A percentile compares a stretch with the other conserved stretches of the same genome.
phyloP scores from a whole-genome alignment of 92 coral and sea anemone genomes.

The Bergia sp. region DNA sequence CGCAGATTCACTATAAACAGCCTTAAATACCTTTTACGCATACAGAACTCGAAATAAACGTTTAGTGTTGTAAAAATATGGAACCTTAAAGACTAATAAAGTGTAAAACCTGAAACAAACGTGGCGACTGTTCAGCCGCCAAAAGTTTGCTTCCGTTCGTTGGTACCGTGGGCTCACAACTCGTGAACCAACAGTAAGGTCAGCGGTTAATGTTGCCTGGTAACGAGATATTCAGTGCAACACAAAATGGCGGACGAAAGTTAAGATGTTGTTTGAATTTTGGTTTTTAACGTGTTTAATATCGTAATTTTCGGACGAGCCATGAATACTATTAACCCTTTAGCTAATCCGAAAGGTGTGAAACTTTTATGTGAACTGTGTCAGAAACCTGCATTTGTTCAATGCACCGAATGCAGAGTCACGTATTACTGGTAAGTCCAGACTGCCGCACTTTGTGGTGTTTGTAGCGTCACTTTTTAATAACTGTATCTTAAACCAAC shows the following conservation, averaged over 20 bases:
- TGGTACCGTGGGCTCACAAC: slow-evolving; percentile 5
- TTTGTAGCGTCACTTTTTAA: too few relatives aligned
- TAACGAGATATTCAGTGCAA: slow-evolving; percentile 6
- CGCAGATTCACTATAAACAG: background rate
- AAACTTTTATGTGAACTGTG: slow-evolving; percentile 94
- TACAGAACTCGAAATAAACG: background rate
- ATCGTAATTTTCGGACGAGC: background rate
- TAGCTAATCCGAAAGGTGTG: slow-evolving; percentile 96
- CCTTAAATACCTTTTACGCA: background rate
- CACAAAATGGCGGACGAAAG: slow-evolving; percentile 29
- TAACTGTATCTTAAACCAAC: too few relatives aligned
- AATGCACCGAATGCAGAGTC: slow-evolving; percentile 93
- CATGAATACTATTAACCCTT: slow-evolving; percentile 92
- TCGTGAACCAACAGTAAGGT: background rate
- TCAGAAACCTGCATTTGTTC: slow-evolving; percentile 97
- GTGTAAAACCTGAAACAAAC: background rate
- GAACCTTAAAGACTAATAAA: background rate
- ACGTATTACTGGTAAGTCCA: slow-evolving; percentile 91
- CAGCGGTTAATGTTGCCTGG: slow-evolving; percentile 42
- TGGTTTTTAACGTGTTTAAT: background rate
- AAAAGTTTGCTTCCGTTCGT: background rate
- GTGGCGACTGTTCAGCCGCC: slow-evolving; percentile 24
- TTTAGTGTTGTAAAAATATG: background rate
- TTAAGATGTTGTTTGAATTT: slow-evolving; percentile 1
- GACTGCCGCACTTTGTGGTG: too few relatives aligned